Percentiles rank a stretch among this genome's conserved stretches.
These are phyloP conservation scores for Equus quagga DNA, from an alignment of 2,113 vertebrate genomes.

Conservation along the genomic window DNA sequence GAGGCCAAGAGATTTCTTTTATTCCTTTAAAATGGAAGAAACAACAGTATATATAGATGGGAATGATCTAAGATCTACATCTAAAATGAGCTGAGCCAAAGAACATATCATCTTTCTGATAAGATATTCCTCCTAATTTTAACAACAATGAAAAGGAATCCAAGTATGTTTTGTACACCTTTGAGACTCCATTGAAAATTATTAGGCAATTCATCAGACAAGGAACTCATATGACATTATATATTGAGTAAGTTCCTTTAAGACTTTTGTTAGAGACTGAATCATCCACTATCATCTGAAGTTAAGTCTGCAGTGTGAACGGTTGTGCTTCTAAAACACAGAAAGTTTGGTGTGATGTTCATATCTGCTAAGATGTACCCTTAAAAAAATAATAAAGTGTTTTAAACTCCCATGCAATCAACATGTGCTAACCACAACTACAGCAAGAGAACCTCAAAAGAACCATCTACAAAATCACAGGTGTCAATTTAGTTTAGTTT, in stretches of 20 bases:
- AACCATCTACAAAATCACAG: neutral
- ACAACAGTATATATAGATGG: neutral
- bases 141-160: neutral
- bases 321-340: neutral
- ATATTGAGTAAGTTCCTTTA: neutral
- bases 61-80: neutral
- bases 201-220: neutral
- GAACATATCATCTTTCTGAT: neutral
- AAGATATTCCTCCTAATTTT: neutral
- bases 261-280: slow-evolving; percentile 1
- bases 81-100: slow-evolving; percentile 19
- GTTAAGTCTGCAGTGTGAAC: neutral
- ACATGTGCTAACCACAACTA: neutral
- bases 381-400: neutral
- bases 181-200: slow-evolving; percentile 4
- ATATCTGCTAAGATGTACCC: neutral
- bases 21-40: neutral
- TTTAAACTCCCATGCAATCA: neutral
- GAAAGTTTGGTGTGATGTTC: neutral
- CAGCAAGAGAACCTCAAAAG: neutral
- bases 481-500: neutral
- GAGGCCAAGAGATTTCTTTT: neutral
- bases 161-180: neutral
- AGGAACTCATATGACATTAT: neutral
- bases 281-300: neutral